Evolutionary conservation across 2,113 vertebrate species (phyloP).

Genomic region (Trematomus loennbergii): DNA sequence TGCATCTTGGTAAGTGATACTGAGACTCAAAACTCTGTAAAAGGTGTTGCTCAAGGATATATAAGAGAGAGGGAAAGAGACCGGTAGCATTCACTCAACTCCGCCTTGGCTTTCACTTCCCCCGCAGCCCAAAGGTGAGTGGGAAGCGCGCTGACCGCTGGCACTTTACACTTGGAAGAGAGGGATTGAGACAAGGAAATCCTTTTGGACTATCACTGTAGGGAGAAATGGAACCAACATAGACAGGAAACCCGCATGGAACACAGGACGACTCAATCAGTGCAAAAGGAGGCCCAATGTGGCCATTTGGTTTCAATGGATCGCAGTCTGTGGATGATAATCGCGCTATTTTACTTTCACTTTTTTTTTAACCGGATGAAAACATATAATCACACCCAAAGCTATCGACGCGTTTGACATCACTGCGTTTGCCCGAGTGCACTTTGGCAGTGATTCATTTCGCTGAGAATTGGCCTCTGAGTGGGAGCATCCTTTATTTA

Average conservation of each 20-base stretch:
- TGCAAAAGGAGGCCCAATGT: constrained; percentile 14
- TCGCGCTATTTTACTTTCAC: constrained; percentile 4
- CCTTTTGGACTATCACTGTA: constrained; percentile 66
- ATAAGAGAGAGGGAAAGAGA: constrained; percentile 69
- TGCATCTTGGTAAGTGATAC: constrained; percentile 83
- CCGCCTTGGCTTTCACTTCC: constrained; percentile 84
- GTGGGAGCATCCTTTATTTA: constrained; percentile 54
- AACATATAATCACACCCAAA: neutral
- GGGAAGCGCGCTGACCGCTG: constrained; percentile 41
- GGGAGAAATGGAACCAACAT: constrained; percentile 50
- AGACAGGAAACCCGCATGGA: constrained; percentile 30
- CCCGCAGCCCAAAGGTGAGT: constrained; percentile 86
- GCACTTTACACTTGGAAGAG: constrained; percentile 31
- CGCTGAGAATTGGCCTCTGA: constrained; percentile 20
- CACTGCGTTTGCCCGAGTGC: constrained; percentile 11
- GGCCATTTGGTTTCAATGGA: constrained; percentile 46
- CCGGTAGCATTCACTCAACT: constrained; percentile 71
- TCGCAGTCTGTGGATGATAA: constrained; percentile 57
- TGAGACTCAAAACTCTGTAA: constrained; percentile 81
- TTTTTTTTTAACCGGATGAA: constrained; percentile 35
- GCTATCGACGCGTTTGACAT: constrained; percentile 9
- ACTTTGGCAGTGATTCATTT: constrained; percentile 15
- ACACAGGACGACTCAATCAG: constrained; percentile 45
- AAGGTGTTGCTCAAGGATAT: constrained; percentile 82
- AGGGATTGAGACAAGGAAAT: constrained; percentile 42